These are phyloP conservation scores for Siniperca obscura DNA, from an alignment of 2,797 vertebrate genomes.

Conservation along the genomic window DNA sequence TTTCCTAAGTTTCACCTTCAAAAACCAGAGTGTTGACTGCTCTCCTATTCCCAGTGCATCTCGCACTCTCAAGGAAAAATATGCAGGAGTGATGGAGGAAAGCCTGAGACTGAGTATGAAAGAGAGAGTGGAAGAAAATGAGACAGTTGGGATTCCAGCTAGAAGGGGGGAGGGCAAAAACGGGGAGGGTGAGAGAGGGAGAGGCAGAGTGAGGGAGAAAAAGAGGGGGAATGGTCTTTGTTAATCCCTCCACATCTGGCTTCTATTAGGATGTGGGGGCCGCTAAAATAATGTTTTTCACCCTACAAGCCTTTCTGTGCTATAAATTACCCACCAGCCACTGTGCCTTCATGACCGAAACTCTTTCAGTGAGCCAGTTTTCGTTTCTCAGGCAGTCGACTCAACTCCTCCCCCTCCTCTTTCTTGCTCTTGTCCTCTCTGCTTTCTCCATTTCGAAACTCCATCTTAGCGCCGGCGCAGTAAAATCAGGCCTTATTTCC, in stretches of 20 bases:
- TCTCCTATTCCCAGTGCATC: conserved; percentile 73
- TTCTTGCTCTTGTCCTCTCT: conserved; percentile 45
- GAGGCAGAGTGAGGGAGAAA: conserved; percentile 54
- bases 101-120: conserved; percentile 63
- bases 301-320: conserved; percentile 89
- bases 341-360: conserved; percentile 84
- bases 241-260: conserved; percentile 88
- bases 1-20: conserved; percentile 70
- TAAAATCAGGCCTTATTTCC: conserved; percentile 57
- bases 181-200: conserved; percentile 37
- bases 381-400: conserved; percentile 68
- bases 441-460: conserved; percentile 70
- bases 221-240: conserved; percentile 80
- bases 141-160: conserved; percentile 69
- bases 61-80: conserved; percentile 76
- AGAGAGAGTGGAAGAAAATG: conserved; percentile 65
- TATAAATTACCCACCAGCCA: conserved; percentile 90
- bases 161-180: conserved; percentile 22
- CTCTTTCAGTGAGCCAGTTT: conserved; percentile 77
- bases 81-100: conserved; percentile 55
- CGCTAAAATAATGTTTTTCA: conserved; percentile 92
- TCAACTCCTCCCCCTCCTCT: conserved; percentile 39
- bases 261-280: conserved; percentile 88
- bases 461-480: conserved; percentile 50
- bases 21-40: conserved; percentile 79